phyloP scores from a whole-genome alignment of 1,140 invertebrate species.

The Diorhabda sublineata region DNA sequence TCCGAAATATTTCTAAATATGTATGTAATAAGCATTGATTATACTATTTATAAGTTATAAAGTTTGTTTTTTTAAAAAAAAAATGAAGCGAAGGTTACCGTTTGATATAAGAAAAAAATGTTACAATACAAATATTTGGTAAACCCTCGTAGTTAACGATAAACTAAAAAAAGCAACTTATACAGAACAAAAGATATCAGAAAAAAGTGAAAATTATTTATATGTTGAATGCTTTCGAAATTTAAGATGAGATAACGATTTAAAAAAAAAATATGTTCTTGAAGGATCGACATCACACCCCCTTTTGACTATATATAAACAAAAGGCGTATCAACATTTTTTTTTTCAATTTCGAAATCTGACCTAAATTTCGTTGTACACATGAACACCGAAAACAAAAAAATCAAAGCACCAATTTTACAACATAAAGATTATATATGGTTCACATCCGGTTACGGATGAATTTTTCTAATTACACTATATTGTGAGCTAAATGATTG shows the following conservation, averaged over 20 bases:
- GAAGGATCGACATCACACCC: no score
- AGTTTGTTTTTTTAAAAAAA: constrained; percentile 12
- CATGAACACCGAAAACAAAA: no score
- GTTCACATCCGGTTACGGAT: constrained; percentile 26
- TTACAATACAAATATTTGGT: background rate
- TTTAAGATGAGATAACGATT: no score
- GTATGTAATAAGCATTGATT: constrained; percentile 32
- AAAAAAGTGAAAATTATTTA: no score
- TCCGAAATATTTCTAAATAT: constrained; percentile 37
- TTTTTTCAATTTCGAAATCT: no score
- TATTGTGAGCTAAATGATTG: constrained; percentile 34
- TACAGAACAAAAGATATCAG: background rate
- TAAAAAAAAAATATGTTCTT: no score
- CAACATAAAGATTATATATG: constrained; percentile 28
- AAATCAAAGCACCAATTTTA: constrained; percentile 23
- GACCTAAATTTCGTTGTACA: no score
- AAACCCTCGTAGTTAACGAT: background rate
- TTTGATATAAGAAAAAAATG: no score
- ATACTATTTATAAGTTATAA: constrained; percentile 24
- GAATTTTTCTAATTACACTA: constrained; percentile 24
- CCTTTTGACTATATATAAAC: no score
- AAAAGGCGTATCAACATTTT: no score
- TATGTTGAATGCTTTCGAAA: no score
- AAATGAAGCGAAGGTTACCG: no score
- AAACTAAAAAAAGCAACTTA: background rate